Percentiles rank a stretch among this genome's conserved stretches.
Evolutionary conservation across 2,113 vertebrate genomes (phyloP).

Genomic region (Hyperopisus bebe): DNA sequence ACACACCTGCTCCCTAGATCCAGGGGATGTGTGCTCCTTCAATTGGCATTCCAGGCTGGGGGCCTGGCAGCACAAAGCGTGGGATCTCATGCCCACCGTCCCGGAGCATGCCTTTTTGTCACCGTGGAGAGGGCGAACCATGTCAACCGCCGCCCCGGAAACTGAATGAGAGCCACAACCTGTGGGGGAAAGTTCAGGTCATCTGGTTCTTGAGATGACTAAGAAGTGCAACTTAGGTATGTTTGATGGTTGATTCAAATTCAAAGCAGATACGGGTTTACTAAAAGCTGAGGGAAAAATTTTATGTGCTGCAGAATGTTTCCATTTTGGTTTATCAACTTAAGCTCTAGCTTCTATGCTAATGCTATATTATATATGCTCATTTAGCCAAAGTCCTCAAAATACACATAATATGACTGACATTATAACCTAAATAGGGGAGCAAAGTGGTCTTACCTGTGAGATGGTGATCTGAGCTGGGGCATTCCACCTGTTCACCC

Average conservation of each 20-base stretch:
- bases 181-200: conserved; percentile 33
- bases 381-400: background rate
- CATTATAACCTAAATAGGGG: no score
- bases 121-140: conserved; percentile 31
- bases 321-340: background rate
- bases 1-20: conserved; percentile 55
- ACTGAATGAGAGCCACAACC: conserved; percentile 65
- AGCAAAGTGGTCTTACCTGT: conserved; percentile 59
- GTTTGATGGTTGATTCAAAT: background rate
- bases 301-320: background rate
- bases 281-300: background rate
- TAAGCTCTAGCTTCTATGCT: background rate
- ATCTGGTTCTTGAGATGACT: background rate
- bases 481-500: conserved; percentile 47
- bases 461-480: conserved; percentile 50
- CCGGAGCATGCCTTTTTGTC: conserved; percentile 41
- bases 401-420: background rate
- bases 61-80: conserved; percentile 61
- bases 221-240: background rate
- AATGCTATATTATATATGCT: background rate
- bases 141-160: background rate
- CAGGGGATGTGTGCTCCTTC: conserved; percentile 43
- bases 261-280: background rate
- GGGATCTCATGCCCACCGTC: conserved; percentile 33
- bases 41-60: conserved; percentile 64